Percentiles rank a stretch among this genome's conserved stretches.
phyloP scores from a whole-genome alignment of 2,888 invertebrate species.

The Troides oblongomaculatus region DNA sequence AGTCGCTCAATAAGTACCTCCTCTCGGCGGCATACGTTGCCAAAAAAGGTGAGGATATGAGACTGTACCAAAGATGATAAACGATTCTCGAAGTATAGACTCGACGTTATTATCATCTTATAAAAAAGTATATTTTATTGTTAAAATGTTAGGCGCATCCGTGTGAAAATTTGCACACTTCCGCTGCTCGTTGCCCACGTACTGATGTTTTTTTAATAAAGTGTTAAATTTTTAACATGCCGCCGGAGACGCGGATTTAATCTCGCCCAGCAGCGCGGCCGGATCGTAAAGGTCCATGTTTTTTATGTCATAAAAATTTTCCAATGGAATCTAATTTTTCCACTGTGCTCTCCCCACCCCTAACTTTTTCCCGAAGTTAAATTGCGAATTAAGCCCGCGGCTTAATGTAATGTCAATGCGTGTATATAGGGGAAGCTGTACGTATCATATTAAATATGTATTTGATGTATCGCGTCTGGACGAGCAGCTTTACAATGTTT shows the following conservation, averaged over 20 bases:
- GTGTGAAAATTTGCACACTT: slow-evolving; percentile 5
- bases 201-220: slow-evolving; percentile 21
- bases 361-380: slow-evolving; percentile 20
- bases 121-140: neutral
- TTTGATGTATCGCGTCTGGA: neutral
- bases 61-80: too few relatives aligned
- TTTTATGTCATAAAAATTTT: slow-evolving; percentile 49
- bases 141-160: neutral
- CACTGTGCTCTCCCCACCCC: neutral
- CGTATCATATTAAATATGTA: slow-evolving; percentile 8
- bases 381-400: slow-evolving; percentile 18
- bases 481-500: neutral
- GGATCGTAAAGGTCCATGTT: slow-evolving; percentile 53
- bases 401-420: slow-evolving; percentile 13
- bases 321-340: slow-evolving; percentile 40
- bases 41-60: too few relatives aligned
- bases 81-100: too few relatives aligned
- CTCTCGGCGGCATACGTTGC: too few relatives aligned
- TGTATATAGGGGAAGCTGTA: slow-evolving; percentile 2
- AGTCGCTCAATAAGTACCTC: too few relatives aligned
- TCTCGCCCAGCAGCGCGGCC: slow-evolving; percentile 33
- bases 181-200: neutral
- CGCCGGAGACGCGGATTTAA: slow-evolving; percentile 26
- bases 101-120: too few relatives aligned
- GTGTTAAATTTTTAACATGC: slow-evolving; percentile 23